phyloP scores from a whole-genome alignment of 2,888 invertebrate species.

The Sclerodermus sp. region DNA sequence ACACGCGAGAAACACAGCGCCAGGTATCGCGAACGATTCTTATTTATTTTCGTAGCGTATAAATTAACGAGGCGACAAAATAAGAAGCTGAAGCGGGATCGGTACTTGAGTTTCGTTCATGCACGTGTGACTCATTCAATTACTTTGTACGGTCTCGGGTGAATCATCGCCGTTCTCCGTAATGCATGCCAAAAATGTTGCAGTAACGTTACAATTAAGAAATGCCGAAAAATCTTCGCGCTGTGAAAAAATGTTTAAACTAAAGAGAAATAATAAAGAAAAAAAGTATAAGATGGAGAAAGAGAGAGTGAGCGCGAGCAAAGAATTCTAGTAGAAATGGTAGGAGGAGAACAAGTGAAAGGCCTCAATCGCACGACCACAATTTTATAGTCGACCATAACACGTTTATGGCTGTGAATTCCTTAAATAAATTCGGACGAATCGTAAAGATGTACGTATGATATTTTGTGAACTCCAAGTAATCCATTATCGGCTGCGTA shows the following conservation, averaged over 20 bases:
- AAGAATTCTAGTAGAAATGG: not conserved
- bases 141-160: constrained; percentile 16
- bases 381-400: constrained; percentile 17
- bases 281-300: too few relatives aligned
- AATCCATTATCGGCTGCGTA: too few relatives aligned
- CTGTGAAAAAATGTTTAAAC: too few relatives aligned
- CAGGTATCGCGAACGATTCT: too few relatives aligned
- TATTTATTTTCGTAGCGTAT: too few relatives aligned
- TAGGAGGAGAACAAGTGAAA: constrained; percentile 7
- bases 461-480: too few relatives aligned
- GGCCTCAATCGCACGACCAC: not conserved
- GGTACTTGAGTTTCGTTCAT: constrained; percentile 19
- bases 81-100: constrained; percentile 11
- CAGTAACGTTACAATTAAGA: too few relatives aligned
- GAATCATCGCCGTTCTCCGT: constrained; percentile 12
- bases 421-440: not conserved
- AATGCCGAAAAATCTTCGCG: too few relatives aligned
- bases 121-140: constrained; percentile 8
- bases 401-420: constrained; percentile 10
- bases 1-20: too few relatives aligned
- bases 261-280: too few relatives aligned
- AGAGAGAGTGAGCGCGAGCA: not conserved
- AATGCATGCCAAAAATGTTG: too few relatives aligned
- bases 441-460: constrained; percentile 12
- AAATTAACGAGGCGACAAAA: too few relatives aligned